Evolutionary conservation across 2,797 vertebrate genomes (phyloP).

Genomic region (Gallinago solitaria): DNA sequence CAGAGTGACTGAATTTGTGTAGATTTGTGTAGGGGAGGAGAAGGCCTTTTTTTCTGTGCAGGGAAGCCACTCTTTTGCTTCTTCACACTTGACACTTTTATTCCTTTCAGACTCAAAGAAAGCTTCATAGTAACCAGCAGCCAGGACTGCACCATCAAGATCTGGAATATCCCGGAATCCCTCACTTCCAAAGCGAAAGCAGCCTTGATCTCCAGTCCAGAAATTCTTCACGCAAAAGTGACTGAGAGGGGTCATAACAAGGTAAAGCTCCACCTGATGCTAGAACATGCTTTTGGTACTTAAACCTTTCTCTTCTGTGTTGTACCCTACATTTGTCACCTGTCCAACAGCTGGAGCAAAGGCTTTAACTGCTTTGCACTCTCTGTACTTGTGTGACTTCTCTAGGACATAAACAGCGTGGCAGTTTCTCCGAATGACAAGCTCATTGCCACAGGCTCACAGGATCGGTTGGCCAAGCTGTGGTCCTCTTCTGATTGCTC

Average conservation of each 20-base stretch:
- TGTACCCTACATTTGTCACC: fast-evolving
- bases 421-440: slow-evolving; percentile 93
- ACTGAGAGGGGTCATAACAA: slow-evolving; percentile 92
- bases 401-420: slow-evolving; percentile 93
- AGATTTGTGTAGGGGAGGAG: neutral
- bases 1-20: neutral
- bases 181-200: slow-evolving; percentile 53
- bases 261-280: slow-evolving; percentile 52
- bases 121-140: slow-evolving; percentile 92
- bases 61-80: neutral
- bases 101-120: slow-evolving; percentile 78
- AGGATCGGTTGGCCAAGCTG: slow-evolving; percentile 93
- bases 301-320: neutral
- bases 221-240: slow-evolving; percentile 75
- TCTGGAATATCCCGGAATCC: slow-evolving; percentile 87
- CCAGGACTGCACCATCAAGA: slow-evolving; percentile 94
- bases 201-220: neutral
- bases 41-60: neutral
- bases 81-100: neutral
- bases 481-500: slow-evolving; percentile 83
- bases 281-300: too few species aligned
- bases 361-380: neutral
- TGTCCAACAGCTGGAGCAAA: neutral
- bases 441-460: slow-evolving; percentile 92
- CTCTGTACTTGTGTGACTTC: neutral